Evolutionary conservation across 2,888 invertebrate genomes (phyloP), one percentile per base, ranked within the genome.

Genomic region (Augiades crinisus): DNA sequence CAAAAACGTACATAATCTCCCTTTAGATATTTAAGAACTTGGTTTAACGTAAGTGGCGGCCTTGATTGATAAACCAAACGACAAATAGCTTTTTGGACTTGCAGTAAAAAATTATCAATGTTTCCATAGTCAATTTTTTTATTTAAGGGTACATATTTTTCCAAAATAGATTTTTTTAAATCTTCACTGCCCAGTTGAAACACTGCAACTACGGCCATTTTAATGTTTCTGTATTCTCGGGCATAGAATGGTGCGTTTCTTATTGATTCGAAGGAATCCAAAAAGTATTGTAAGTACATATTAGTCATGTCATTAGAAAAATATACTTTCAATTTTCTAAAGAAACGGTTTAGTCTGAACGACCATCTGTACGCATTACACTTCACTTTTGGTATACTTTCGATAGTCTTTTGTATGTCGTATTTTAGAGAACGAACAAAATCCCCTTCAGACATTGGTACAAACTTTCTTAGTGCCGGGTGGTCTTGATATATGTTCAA

Each of bases 1-100:
- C 76, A 73, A 43, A 51, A 68, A 13, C 57, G 65, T 0, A 78
- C 63, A 44, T 79, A 81, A 47, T 81, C 81, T 10, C 78, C 79
- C 55, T 64, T 70, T 7, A 79, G 55, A 53, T 75, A 81, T 52
- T 61, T 57, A 5, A 65, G 55, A 3, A 72, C 33, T 16, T 46
- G 54, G 8, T 65, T 38, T 2, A 78, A 54, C 0, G 78, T 74
- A 2, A 80, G 58, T 5, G 75, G 73, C 6, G 79, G 80, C 5
- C 78, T 65, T 6, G 81, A 68, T 17, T 68, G 67, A 38, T 59
- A 65, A 1, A 60, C 65, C 36, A 63, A 69, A 0, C 68, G 63
- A 49, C 81, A 81, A 58, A 82, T 77, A 6, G 68, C 67, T 60
- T 67, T 58, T 59, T 75, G 81, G 12, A 68, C 67, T 10, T 47